Percentiles rank a stretch among this genome's conserved stretches.
Conservation (phyloP, 2,113 vertebrate species). For the Ranitomeya variabilis region DNA sequence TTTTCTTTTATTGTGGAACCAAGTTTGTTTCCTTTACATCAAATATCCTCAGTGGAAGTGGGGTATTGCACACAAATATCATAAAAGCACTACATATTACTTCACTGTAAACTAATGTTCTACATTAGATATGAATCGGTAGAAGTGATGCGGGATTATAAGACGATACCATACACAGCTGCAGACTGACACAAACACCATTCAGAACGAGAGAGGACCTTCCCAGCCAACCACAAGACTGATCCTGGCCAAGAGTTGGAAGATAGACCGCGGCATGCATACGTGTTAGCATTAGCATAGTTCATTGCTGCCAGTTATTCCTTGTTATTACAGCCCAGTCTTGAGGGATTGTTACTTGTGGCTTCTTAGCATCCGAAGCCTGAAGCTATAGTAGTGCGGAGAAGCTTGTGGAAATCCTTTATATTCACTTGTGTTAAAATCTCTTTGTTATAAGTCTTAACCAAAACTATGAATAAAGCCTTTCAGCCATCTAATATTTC, state of each 20-base stretch:
- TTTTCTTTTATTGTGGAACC: slow-evolving; percentile 91
- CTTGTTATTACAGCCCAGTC: slow-evolving; percentile 68
- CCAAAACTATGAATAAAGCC: slow-evolving; percentile 18
- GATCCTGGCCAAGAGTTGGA: slow-evolving; percentile 65
- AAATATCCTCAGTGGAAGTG: slow-evolving; percentile 85
- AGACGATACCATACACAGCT: slow-evolving; percentile 95
- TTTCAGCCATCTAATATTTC: slow-evolving; percentile 7
- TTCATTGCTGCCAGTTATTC: slow-evolving; percentile 65
- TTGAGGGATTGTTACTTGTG: slow-evolving; percentile 61
- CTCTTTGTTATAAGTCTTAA: slow-evolving; percentile 59
- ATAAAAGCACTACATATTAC: slow-evolving; percentile 97
- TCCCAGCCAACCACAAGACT: slow-evolving; percentile 74
- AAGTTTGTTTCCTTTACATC: slow-evolving; percentile 88
- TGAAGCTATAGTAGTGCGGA: slow-evolving; percentile 67
- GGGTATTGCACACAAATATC: slow-evolving; percentile 98
- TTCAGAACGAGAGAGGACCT: slow-evolving; percentile 82
- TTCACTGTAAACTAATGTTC: slow-evolving; percentile 93
- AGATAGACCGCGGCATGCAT: slow-evolving; percentile 71
- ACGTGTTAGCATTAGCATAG: slow-evolving; percentile 66
- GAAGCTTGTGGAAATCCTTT: slow-evolving; percentile 64
- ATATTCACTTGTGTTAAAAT: slow-evolving; percentile 56
- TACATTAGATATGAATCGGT: slow-evolving; percentile 93
- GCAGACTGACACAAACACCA: slow-evolving; percentile 93
- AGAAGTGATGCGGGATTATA: slow-evolving; percentile 91
- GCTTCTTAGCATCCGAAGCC: slow-evolving; percentile 65